Percentiles rank a stretch among this genome's conserved stretches.
phyloP scores from a whole-genome alignment of 2,797 vertebrate genomes.

The Esox masquinongy region DNA sequence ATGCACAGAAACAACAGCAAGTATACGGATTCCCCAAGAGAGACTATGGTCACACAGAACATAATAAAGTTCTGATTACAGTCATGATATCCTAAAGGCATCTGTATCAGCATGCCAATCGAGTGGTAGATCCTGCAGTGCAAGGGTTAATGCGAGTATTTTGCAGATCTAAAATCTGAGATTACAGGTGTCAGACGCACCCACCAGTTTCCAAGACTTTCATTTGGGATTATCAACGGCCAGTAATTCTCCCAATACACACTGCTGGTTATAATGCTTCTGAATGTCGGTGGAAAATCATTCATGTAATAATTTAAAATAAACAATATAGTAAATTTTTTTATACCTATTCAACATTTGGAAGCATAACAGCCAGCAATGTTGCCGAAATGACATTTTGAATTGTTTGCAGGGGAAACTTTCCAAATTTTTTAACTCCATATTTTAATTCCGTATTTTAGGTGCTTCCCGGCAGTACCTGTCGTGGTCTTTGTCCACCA shows the following conservation, averaged over 20 bases:
- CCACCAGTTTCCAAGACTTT: too few relatives aligned
- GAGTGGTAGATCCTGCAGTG: not conserved
- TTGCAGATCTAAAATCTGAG: not conserved
- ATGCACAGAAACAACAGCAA: constrained; percentile 21
- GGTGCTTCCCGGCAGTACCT: constrained; percentile 73
- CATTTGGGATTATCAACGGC: too few relatives aligned
- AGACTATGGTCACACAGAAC: not conserved
- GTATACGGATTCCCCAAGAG: not conserved
- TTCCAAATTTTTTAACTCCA: too few relatives aligned
- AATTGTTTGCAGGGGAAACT: not conserved
- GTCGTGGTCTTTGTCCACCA: constrained; percentile 99
- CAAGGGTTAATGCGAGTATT: not conserved
- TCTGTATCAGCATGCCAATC: not conserved
- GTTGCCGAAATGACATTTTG: not conserved
- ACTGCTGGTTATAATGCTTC: too few relatives aligned
- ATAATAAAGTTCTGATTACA: not conserved
- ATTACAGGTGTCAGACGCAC: too few relatives aligned
- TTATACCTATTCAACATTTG: too few relatives aligned
- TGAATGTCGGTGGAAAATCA: too few relatives aligned
- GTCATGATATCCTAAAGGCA: not conserved
- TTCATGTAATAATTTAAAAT: too few relatives aligned
- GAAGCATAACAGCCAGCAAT: too few relatives aligned
- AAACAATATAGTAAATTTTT: too few relatives aligned
- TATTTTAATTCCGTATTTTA: too few relatives aligned
- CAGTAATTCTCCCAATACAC: too few relatives aligned